Conservation (phyloP, 1,140 invertebrate genomes). For the Globodera rostochiensis region DNA sequence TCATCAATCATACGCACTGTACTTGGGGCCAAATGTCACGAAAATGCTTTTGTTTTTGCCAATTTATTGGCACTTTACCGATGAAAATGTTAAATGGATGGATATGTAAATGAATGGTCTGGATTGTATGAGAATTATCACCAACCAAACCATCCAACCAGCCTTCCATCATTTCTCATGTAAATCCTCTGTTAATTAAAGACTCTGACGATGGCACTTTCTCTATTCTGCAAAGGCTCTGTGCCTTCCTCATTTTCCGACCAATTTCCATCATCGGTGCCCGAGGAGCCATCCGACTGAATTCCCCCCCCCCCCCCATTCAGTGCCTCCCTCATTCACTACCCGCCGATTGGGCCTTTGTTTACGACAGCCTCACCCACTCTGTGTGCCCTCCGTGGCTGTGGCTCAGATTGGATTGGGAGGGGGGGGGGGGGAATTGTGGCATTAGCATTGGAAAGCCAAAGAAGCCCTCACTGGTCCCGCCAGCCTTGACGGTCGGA, state of each 20-base stretch:
- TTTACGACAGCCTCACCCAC: neutral
- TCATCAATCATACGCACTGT: no score
- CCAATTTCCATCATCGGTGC: neutral
- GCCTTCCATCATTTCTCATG: neutral
- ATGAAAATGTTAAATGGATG: no score
- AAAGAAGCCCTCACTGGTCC: neutral
- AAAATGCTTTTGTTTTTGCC: no score
- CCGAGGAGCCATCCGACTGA: neutral
- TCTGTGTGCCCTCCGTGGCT: neutral
- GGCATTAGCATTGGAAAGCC: neutral
- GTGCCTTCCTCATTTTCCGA: neutral
- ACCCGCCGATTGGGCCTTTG: neutral
- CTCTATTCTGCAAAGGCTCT: neutral
- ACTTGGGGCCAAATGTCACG: no score
- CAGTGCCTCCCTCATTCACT: neutral
- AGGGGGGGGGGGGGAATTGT: neutral
- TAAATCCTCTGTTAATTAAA: neutral
- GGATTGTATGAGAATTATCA: no score
- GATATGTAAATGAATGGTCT: no score
- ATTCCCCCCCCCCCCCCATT: neutral
- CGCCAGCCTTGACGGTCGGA: neutral
- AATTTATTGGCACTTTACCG: no score
- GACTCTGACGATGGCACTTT: neutral
- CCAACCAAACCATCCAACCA: neutral
- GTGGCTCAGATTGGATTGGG: neutral